phyloP scores from a whole-genome alignment of 23 tunicate genomes.

The Styela plicata region DNA sequence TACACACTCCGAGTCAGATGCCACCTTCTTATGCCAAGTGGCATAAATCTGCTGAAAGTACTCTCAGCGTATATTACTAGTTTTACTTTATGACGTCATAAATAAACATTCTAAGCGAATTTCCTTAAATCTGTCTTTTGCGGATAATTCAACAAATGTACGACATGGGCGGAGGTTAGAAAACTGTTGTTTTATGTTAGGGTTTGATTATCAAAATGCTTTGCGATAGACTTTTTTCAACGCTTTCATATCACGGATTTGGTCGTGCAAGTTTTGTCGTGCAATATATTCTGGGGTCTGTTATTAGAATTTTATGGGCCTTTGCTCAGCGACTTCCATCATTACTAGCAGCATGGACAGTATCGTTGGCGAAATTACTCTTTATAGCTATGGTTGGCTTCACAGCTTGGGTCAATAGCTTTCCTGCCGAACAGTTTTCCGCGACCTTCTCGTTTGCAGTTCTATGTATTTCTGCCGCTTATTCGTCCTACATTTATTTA shows the following conservation, averaged over 20 bases:
- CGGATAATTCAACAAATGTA: too few species aligned
- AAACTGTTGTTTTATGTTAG: not conserved
- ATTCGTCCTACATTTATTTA: not conserved
- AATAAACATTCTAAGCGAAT: too few species aligned
- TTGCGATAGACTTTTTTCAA: not conserved
- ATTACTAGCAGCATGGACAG: slow-evolving; percentile 1
- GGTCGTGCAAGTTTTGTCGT: not conserved
- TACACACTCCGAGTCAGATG: too few species aligned
- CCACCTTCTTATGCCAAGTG: too few species aligned
- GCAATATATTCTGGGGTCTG: not conserved
- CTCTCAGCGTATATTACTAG: too few species aligned
- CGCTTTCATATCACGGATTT: not conserved
- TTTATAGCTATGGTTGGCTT: slow-evolving; percentile 35
- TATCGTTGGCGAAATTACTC: not conserved
- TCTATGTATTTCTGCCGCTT: not conserved
- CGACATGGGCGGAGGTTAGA: not conserved
- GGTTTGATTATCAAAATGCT: not conserved
- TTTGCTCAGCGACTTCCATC: slow-evolving; percentile 15
- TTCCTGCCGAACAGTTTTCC: slow-evolving; percentile 19
- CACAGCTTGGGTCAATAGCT: slow-evolving; percentile 38
- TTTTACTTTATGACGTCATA: too few species aligned
- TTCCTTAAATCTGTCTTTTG: too few species aligned
- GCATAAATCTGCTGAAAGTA: too few species aligned
- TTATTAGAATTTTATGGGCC: not conserved
- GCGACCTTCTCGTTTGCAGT: not conserved